Conservation (phyloP, 2,888 invertebrate species). For the Eumerus sabulonum region DNA sequence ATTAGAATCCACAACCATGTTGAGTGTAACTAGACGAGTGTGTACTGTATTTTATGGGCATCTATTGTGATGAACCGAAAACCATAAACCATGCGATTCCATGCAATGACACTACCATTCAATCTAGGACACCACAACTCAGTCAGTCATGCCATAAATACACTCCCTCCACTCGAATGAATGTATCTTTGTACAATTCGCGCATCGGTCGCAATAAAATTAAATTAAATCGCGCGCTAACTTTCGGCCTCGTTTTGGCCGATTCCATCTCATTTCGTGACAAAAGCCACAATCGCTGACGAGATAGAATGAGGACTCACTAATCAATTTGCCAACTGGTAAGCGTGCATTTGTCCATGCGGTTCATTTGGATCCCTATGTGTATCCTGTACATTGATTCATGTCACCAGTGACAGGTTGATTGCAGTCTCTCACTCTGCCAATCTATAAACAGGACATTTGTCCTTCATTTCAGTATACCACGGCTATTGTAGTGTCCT, state of each 20-base stretch:
- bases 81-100: slow-evolving; percentile 60
- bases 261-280: slow-evolving; percentile 51
- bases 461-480: too few relatives aligned
- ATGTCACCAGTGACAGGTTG: slow-evolving; percentile 30
- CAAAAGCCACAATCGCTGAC: not conserved
- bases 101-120: slow-evolving; percentile 58
- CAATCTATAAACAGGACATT: too few relatives aligned
- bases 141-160: slow-evolving; percentile 38
- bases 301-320: slow-evolving; percentile 51
- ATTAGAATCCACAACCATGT: too few relatives aligned
- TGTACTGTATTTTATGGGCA: not conserved
- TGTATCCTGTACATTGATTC: slow-evolving; percentile 61
- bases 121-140: slow-evolving; percentile 56
- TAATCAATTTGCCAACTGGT: slow-evolving; percentile 68
- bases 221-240: slow-evolving; percentile 53
- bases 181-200: slow-evolving; percentile 2
- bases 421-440: too few relatives aligned
- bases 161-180: slow-evolving; percentile 29
- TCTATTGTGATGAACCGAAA: slow-evolving; percentile 41
- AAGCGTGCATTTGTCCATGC: slow-evolving; percentile 53
- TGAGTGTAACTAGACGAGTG: not conserved
- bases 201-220: slow-evolving; percentile 57
- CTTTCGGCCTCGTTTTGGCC: slow-evolving; percentile 43
- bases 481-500: too few relatives aligned
- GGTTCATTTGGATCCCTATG: slow-evolving; percentile 42